phyloP scores from a whole-genome alignment of 2,888 invertebrate species.

The Andrena minutula region DNA sequence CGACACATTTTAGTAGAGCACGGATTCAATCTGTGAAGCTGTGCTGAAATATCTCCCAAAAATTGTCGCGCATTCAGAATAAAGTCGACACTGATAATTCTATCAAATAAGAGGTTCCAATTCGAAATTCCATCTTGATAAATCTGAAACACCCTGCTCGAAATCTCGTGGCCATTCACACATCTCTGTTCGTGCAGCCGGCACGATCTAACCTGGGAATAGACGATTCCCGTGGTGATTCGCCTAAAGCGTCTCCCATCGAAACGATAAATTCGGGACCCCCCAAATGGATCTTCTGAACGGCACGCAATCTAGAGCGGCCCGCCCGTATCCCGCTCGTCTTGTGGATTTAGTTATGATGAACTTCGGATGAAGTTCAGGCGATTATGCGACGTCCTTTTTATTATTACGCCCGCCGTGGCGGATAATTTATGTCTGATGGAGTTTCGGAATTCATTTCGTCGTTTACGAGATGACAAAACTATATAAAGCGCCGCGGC shows the following conservation, averaged over 20 bases:
- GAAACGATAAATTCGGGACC: conserved; percentile 72
- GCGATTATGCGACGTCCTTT: conserved; percentile 60
- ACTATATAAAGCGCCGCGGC: conserved; percentile 10
- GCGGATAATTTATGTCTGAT: conserved; percentile 36
- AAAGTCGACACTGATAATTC: neutral
- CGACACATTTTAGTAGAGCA: too few relatives aligned
- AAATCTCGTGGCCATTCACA: conserved; percentile 46
- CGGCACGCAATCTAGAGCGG: conserved; percentile 67
- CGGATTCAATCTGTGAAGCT: too few relatives aligned
- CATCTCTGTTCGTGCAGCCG: conserved; percentile 26
- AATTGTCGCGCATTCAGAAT: neutral
- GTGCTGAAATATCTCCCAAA: too few relatives aligned
- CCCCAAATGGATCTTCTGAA: conserved; percentile 61
- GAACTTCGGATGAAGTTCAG: conserved; percentile 42
- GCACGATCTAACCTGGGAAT: conserved; percentile 44
- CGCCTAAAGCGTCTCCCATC: conserved; percentile 56
- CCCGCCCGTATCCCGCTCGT: conserved; percentile 45
- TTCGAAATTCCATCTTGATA: neutral
- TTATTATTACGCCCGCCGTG: conserved; percentile 32
- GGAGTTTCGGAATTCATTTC: conserved; percentile 37
- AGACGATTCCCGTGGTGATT: conserved; percentile 53
- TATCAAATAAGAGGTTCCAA: neutral
- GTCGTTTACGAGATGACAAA: conserved; percentile 16
- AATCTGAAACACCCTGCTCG: neutral
- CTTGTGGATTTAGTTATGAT: conserved; percentile 60